Percentiles rank a stretch among this genome's conserved stretches.
phyloP scores from a whole-genome alignment of 2,888 invertebrate genomes.

The Leptinotarsa peninsularis region DNA sequence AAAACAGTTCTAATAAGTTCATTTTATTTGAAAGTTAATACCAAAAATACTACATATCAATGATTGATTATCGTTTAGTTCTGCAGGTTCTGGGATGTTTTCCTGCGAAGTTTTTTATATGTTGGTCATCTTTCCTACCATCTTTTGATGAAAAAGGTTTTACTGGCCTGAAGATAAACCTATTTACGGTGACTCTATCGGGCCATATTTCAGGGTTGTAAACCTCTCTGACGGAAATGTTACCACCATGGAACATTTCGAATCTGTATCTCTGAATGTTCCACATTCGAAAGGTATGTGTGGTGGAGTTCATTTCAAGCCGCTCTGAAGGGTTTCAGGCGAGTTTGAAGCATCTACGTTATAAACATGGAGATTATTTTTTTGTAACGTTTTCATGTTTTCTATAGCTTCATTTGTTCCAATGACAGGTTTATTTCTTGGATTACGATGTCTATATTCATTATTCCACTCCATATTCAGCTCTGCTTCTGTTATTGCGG shows the following conservation, averaged over 20 bases:
- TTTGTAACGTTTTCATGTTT: no score
- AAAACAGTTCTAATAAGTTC: background rate
- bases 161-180: constrained; percentile 14
- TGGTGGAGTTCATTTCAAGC: constrained; percentile 9
- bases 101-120: background rate
- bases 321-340: constrained; percentile 1
- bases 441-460: no score
- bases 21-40: constrained; percentile 1
- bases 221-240: constrained; percentile 24
- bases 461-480: no score
- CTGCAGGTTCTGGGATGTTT: background rate
- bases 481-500: no score
- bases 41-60: background rate
- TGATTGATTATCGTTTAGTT: background rate
- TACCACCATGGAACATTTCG: constrained; percentile 8
- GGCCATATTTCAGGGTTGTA: constrained; percentile 29
- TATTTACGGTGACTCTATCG: constrained; percentile 17
- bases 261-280: constrained; percentile 17
- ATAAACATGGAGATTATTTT: no score
- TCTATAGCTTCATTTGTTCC: no score
- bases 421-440: no score
- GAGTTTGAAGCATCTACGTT: background rate
- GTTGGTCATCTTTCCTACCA: background rate
- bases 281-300: constrained; percentile 26
- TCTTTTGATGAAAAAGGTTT: background rate